phyloP scores from a whole-genome alignment of 2,888 invertebrate species.

The Listrodromus nycthemerus region DNA sequence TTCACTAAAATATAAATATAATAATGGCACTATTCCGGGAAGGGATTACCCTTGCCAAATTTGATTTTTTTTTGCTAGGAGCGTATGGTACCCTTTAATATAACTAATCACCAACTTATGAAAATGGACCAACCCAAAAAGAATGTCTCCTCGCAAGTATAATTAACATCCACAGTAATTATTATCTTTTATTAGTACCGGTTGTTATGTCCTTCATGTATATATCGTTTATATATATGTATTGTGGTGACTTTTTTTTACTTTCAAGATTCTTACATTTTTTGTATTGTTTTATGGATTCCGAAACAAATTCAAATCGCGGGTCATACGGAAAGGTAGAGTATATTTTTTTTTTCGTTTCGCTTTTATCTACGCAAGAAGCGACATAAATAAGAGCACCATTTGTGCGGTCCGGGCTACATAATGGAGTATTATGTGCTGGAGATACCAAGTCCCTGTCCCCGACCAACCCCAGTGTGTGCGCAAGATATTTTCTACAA shows the following conservation, averaged over 20 bases:
- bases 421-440: constrained; percentile 82
- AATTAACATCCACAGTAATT: neutral
- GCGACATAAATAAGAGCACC: constrained; percentile 80
- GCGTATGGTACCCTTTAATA: too few relatives aligned
- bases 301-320: neutral
- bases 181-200: neutral
- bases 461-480: constrained; percentile 73
- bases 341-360: constrained; percentile 58
- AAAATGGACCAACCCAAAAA: too few relatives aligned
- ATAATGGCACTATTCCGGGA: too few relatives aligned
- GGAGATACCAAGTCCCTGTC: constrained; percentile 76
- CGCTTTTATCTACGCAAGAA: constrained; percentile 78
- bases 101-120: too few relatives aligned
- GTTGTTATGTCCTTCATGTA: neutral
- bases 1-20: too few relatives aligned
- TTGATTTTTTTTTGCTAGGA: too few relatives aligned
- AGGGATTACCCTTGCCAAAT: too few relatives aligned
- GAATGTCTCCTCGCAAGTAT: too few relatives aligned
- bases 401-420: constrained; percentile 79
- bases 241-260: neutral
- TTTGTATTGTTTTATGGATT: neutral
- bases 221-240: neutral
- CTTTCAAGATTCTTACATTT: neutral
- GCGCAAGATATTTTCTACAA: constrained; percentile 82
- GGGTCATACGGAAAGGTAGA: constrained; percentile 15